Base-by-base conservation (phyloP, 2,113 vertebrate genomes). In the Athene cunicularia region DNA sequence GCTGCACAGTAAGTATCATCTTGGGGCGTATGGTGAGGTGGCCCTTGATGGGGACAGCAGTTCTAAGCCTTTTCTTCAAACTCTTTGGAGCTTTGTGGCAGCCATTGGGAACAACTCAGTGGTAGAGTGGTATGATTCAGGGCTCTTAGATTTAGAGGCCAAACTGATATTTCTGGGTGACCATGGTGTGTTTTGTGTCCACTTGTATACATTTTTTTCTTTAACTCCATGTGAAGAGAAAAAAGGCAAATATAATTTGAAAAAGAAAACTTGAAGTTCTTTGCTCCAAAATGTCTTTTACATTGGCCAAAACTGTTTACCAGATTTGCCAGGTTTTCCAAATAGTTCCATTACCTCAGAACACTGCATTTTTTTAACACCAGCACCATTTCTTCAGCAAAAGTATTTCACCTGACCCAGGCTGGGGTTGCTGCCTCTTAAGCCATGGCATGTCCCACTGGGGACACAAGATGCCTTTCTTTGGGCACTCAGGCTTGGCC, bases 1-100 rank as follows among this genome's bases (percentile, higher is more conserved):
- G 75, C 97, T 98, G 52, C 97, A 98, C 3, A 74, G 98, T 98
- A 93, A 98, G 98, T 98, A 90, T 24, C 30, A 26, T 37, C 77
- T 24, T 10, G 45, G 37, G 41, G 20, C 2, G 0, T 3, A 11
- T 5, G 28, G 27, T 1, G 4, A 23, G 55, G 16, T 39, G 50
- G 17, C 47, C n/a, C 27, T 22, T 6, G 53, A 8, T 58, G 77
- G 50, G 43, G 11, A 14, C 49, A 66, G 32, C 13, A 24, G 4
- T 50, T 16, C 63, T 22, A 0, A 11, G 19, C 22, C 50, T 10
- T 26, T 60, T 30, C 35, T 15, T 73, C 16, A 12, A 13, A 66
- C 37, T 32, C n/a, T 39, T 68, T 15, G 32, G 60, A 56, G 28
- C 35, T 63, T 41, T 0, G 0, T 15, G 67, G 72, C 17, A n/a